phyloP scores from a whole-genome alignment of 2,797 vertebrate species.

The Sebastes oblongus region DNA sequence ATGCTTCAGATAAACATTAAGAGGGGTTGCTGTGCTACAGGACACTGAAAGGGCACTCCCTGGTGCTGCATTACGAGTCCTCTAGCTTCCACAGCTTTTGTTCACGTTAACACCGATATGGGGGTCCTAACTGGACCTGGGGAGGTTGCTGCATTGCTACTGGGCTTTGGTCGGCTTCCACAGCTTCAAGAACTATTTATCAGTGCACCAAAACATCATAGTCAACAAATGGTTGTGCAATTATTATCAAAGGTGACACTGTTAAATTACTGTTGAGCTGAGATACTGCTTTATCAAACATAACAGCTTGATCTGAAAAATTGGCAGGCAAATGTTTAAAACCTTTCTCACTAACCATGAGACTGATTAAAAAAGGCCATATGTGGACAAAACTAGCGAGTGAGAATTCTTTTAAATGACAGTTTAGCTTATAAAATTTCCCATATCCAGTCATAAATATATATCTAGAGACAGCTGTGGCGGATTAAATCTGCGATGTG shows the following conservation, averaged over 20 bases:
- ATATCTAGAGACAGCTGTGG: no score
- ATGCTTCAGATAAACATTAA: no score
- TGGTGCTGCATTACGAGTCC: slow-evolving; percentile 20
- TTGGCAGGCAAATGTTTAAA: no score
- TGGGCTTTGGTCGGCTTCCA: slow-evolving; percentile 22
- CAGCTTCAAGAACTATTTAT: slow-evolving; percentile 6
- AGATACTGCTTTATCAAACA: background rate
- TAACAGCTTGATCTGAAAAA: background rate
- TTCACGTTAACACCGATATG: background rate
- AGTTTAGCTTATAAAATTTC: background rate
- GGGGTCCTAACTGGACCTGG: background rate
- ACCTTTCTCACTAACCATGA: background rate
- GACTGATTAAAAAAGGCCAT: background rate
- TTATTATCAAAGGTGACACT: background rate
- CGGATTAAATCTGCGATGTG: no score
- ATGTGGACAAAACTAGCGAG: background rate
- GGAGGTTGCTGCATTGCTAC: background rate
- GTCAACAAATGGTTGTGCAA: background rate
- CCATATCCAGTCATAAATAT: no score
- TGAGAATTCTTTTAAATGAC: background rate
- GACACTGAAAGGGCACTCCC: slow-evolving; percentile 18
- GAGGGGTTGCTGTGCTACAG: background rate
- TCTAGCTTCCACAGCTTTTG: slow-evolving; percentile 34
- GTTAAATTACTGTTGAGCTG: background rate
- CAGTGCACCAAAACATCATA: background rate